Evolutionary conservation across 1,140 invertebrate genomes (phyloP).

Genomic region (Tetraneura akinire): DNA sequence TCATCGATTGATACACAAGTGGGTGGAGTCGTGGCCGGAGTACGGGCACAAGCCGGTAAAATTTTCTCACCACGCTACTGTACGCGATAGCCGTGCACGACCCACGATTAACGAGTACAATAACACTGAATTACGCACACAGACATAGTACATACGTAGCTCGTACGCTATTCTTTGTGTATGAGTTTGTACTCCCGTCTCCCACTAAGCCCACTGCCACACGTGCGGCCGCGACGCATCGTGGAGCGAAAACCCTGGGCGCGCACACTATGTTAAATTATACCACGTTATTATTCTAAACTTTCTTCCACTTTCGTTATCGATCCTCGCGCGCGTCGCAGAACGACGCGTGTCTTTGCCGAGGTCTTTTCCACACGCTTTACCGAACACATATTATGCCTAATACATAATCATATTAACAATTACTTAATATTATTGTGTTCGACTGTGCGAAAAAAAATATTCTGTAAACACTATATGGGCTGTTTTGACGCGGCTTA

Average conservation of each 20-base stretch:
- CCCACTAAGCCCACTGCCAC: neutral
- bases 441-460: no score
- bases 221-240: neutral
- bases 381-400: neutral
- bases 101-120: neutral
- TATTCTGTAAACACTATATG: no score
- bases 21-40: conserved; percentile 23
- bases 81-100: neutral
- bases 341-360: neutral
- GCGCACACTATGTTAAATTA: no score
- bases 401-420: no score
- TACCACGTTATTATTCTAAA: neutral
- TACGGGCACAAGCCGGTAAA: neutral
- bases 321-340: conserved; percentile 2
- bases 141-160: no score
- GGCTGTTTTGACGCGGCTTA: no score
- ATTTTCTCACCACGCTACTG: neutral
- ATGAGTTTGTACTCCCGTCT: no score
- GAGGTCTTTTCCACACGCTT: neutral
- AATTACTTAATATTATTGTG: no score
- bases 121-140: neutral
- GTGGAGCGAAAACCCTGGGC: neutral
- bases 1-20: conserved; percentile 49
- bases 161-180: no score
- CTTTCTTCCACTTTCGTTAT: conserved; percentile 9